These are phyloP conservation scores for Harlomillsia oculata DNA, from an alignment of 1,140 invertebrate species.

Conservation along the genomic window DNA sequence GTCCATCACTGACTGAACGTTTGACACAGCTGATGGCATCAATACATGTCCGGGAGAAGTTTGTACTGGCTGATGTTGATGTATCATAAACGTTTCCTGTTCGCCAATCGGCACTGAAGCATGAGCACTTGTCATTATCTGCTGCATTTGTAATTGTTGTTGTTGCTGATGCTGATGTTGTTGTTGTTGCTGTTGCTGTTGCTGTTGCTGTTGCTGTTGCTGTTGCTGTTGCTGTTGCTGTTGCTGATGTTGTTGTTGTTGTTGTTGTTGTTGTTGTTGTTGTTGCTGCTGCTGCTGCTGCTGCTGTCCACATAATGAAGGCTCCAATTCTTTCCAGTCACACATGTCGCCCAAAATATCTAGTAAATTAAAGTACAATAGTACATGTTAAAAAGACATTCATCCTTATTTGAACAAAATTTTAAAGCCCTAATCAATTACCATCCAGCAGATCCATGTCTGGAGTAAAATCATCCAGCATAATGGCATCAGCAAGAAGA, in stretches of 20 bases:
- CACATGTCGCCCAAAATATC: conserved; percentile 22
- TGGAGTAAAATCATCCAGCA: conserved; percentile 30
- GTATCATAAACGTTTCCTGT: too few relatives aligned
- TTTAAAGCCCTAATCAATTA: neutral
- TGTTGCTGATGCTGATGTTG: too few relatives aligned
- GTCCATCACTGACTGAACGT: neutral
- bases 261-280: conserved; percentile 1
- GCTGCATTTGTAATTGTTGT: neutral
- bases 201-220: neutral
- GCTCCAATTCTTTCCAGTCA: conserved; percentile 29
- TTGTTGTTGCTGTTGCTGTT: neutral
- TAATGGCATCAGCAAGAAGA: conserved; percentile 13
- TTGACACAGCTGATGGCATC: neutral
- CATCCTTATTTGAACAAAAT: neutral
- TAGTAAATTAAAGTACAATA: conserved; percentile 1
- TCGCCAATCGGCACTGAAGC: too few relatives aligned
- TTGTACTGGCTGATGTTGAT: neutral
- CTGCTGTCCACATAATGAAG: too few relatives aligned
- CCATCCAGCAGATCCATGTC: conserved; percentile 34
- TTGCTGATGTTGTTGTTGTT: neutral
- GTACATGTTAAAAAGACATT: neutral
- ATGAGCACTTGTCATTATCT: too few relatives aligned
- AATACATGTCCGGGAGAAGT: neutral
- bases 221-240: neutral
- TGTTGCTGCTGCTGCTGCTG: too few relatives aligned